These are phyloP conservation scores for Chydorus sphaericus DNA, from an alignment of 2,888 invertebrate genomes.

Conservation along the genomic window DNA sequence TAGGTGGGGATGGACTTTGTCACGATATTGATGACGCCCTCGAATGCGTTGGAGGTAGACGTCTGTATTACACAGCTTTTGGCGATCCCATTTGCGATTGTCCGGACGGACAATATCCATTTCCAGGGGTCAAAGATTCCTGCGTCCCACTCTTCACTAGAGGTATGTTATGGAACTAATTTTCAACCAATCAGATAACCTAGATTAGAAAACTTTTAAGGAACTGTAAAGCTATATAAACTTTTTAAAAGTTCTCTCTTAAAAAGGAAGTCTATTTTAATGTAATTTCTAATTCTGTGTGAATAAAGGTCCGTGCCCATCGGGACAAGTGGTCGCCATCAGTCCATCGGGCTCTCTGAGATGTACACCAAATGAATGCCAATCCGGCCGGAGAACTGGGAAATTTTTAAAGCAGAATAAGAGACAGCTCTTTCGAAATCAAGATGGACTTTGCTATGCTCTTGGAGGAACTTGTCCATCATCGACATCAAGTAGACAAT, in stretches of 20 bases:
- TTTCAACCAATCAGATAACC: no score
- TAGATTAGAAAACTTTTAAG: no score
- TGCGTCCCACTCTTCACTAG: conserved; percentile 12
- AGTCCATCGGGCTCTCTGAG: background rate
- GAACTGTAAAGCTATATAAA: no score
- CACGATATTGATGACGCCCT: conserved; percentile 10
- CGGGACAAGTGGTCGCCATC: background rate
- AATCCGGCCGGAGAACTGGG: background rate
- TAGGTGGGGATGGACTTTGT: conserved; percentile 9
- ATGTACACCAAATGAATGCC: background rate
- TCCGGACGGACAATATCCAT: conserved; percentile 12
- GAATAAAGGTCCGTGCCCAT: background rate
- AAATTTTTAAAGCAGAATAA: no score
- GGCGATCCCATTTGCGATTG: conserved; percentile 15
- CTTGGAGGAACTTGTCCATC: conserved; percentile 7
- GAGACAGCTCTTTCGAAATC: no score
- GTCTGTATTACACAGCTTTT: conserved; percentile 13
- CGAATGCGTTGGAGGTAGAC: conserved; percentile 10
- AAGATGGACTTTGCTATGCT: conserved; percentile 10
- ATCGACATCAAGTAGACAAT: background rate
- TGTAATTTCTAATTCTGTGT: no score
- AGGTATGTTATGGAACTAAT: no score
- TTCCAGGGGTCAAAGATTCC: background rate
- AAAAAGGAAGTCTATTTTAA: background rate
- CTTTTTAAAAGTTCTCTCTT: no score